These are phyloP conservation scores for Epizoanthus ramosus DNA, from an alignment of 92 coral and sea anemone genomes.

Conservation along the genomic window DNA sequence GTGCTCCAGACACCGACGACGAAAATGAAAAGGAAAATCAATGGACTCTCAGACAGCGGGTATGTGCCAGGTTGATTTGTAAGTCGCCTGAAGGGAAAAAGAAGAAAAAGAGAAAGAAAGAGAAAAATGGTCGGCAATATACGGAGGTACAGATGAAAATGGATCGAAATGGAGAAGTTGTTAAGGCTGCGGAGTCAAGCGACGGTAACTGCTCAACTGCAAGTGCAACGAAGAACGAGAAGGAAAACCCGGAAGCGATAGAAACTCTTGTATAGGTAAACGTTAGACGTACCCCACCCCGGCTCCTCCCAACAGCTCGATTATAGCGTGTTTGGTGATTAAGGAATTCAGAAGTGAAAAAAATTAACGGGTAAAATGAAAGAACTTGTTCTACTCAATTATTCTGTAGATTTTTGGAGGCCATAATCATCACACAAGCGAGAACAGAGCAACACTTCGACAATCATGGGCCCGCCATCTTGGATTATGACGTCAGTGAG, in stretches of 20 bases:
- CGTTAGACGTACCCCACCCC: slow-evolving; percentile 15
- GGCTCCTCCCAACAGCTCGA: no score
- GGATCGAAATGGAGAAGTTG: slow-evolving; percentile 28
- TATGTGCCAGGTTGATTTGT: slow-evolving; percentile 19
- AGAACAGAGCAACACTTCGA: no score
- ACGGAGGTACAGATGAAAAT: slow-evolving; percentile 30
- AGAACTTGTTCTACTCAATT: no score
- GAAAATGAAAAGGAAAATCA: not conserved
- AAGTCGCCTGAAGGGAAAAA: slow-evolving; percentile 13
- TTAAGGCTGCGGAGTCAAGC: slow-evolving; percentile 21
- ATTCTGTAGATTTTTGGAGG: no score
- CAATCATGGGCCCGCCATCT: no score
- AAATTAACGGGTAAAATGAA: no score
- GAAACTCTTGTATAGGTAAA: slow-evolving; percentile 13
- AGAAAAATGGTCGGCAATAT: slow-evolving; percentile 19
- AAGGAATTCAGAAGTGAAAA: no score
- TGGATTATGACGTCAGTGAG: no score
- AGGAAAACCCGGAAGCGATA: slow-evolving; percentile 4
- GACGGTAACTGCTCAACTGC: slow-evolving; percentile 16
- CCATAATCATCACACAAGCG: no score
- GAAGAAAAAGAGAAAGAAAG: slow-evolving; percentile 16
- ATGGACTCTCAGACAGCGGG: slow-evolving; percentile 4
- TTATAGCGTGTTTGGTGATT: no score
- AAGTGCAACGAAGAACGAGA: slow-evolving; percentile 16
- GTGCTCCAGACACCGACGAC: slow-evolving; percentile 6